Conservation (phyloP, 2,888 invertebrate species). For the Anarsia innoxiella region DNA sequence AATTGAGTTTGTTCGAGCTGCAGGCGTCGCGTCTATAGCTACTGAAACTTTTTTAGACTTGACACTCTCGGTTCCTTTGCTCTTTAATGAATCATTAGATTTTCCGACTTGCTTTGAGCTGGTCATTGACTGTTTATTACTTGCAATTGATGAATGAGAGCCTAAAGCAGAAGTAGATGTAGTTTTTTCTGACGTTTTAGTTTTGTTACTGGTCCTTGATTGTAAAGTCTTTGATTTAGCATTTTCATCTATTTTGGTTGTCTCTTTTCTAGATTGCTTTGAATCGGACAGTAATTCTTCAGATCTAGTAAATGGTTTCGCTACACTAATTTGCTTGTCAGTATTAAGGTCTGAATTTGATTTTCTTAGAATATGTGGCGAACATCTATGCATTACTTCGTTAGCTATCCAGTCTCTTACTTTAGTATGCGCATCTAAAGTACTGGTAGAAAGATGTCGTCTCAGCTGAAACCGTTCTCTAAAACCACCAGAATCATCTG, state of each 20-base stretch:
- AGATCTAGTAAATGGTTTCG: slow-evolving; percentile 59
- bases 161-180: slow-evolving; percentile 65
- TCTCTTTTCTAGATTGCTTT: slow-evolving; percentile 38
- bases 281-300: slow-evolving; percentile 59
- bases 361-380: slow-evolving; percentile 78
- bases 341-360: slow-evolving; percentile 52
- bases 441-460: slow-evolving; percentile 84
- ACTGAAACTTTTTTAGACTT: slow-evolving; percentile 83
- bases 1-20: slow-evolving; percentile 82
- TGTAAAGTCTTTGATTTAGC: slow-evolving; percentile 30
- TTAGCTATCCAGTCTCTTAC: slow-evolving; percentile 91
- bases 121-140: slow-evolving; percentile 44
- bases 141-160: slow-evolving; percentile 57
- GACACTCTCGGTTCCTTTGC: slow-evolving; percentile 52
- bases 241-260: slow-evolving; percentile 29
- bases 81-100: slow-evolving; percentile 63
- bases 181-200: slow-evolving; percentile 61
- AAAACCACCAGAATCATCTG: slow-evolving; percentile 73
- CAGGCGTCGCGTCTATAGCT: slow-evolving; percentile 86
- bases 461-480: slow-evolving; percentile 78
- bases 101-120: slow-evolving; percentile 44
- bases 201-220: slow-evolving; percentile 39
- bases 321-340: slow-evolving; percentile 38
- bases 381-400: slow-evolving; percentile 83
- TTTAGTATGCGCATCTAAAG: slow-evolving; percentile 90